These are phyloP conservation scores for Thomomys bottae DNA, from an alignment of 2,113 vertebrate genomes.

Conservation along the genomic window DNA sequence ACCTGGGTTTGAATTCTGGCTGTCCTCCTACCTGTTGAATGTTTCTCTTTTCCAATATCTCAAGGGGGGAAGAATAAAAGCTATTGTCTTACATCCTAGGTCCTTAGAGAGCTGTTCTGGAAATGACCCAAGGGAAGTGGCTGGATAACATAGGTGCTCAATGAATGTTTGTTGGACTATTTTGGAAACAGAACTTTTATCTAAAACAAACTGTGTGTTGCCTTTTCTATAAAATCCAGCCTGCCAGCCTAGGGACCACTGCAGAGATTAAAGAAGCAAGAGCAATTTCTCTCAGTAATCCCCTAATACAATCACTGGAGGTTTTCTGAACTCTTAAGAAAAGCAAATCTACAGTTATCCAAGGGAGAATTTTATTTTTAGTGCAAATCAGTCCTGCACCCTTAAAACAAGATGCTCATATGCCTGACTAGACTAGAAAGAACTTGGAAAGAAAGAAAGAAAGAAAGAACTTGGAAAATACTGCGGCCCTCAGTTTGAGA, in stretches of 20 bases:
- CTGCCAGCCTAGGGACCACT: slow-evolving; percentile 47
- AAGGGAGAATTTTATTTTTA: slow-evolving; percentile 68
- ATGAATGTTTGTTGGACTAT: slow-evolving; percentile 54
- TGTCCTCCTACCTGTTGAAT: neutral
- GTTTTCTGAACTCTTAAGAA: slow-evolving; percentile 72
- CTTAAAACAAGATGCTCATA: slow-evolving; percentile 35
- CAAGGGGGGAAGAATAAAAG: slow-evolving; percentile 23
- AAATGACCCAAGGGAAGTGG: slow-evolving; percentile 41
- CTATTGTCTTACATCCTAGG: slow-evolving; percentile 44
- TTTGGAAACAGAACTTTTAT: slow-evolving; percentile 56
- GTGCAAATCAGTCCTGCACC: slow-evolving; percentile 3
- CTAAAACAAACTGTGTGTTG: slow-evolving; percentile 62
- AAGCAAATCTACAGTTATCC: slow-evolving; percentile 68
- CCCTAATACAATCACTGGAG: slow-evolving; percentile 59
- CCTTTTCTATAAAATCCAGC: slow-evolving; percentile 61
- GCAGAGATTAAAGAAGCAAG: slow-evolving; percentile 70
- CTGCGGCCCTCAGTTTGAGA: neutral
- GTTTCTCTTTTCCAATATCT: slow-evolving; percentile 15
- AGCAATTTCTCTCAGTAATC: slow-evolving; percentile 74
- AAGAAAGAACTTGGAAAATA: slow-evolving; percentile 20
- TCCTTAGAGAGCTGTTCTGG: slow-evolving; percentile 26
- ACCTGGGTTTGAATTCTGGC: neutral
- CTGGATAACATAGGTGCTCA: slow-evolving; percentile 38
- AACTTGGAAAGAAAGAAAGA: slow-evolving; percentile 35
- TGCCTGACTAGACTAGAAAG: neutral